Evolutionary conservation across 2,113 vertebrate genomes (phyloP).

Genomic region (Oryzias melastigma): DNA sequence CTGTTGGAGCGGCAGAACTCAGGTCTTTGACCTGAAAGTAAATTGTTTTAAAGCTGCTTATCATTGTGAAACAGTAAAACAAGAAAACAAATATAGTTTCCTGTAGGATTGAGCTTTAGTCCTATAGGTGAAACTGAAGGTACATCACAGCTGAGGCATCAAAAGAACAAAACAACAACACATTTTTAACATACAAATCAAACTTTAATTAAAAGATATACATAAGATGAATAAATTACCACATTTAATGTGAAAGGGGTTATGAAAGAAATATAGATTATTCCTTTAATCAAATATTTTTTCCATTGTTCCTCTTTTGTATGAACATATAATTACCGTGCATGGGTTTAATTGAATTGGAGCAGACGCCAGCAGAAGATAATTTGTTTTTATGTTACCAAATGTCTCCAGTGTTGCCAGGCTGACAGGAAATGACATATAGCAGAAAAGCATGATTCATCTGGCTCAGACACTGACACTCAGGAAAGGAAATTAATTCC

Average conservation of each 20-base stretch:
- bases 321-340: slow-evolving; percentile 92
- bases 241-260: slow-evolving; percentile 83
- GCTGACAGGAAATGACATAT: slow-evolving; percentile 85
- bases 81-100: too few species aligned
- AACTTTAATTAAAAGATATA: too few species aligned
- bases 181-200: too few species aligned
- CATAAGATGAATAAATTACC: slow-evolving; percentile 83
- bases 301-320: slow-evolving; percentile 97
- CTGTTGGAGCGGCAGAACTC: too few species aligned
- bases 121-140: too few species aligned
- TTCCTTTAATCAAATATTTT: slow-evolving; percentile 97
- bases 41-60: too few species aligned
- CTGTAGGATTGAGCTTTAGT: too few species aligned
- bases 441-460: slow-evolving; percentile 77
- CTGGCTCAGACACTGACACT: slow-evolving; percentile 71
- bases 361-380: slow-evolving; percentile 92
- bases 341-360: slow-evolving; percentile 96
- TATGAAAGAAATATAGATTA: slow-evolving; percentile 91
- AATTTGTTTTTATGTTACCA: slow-evolving; percentile 97
- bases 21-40: too few species aligned
- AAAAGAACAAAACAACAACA: not conserved
- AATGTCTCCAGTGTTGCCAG: slow-evolving; percentile 93
- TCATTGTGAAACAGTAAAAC: too few species aligned
- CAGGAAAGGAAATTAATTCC: slow-evolving; percentile 78
- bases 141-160: slow-evolving; percentile 1